These are phyloP conservation scores for Cyrtorhinus lividipennis DNA, from an alignment of 1,140 invertebrate species.

Conservation along the genomic window DNA sequence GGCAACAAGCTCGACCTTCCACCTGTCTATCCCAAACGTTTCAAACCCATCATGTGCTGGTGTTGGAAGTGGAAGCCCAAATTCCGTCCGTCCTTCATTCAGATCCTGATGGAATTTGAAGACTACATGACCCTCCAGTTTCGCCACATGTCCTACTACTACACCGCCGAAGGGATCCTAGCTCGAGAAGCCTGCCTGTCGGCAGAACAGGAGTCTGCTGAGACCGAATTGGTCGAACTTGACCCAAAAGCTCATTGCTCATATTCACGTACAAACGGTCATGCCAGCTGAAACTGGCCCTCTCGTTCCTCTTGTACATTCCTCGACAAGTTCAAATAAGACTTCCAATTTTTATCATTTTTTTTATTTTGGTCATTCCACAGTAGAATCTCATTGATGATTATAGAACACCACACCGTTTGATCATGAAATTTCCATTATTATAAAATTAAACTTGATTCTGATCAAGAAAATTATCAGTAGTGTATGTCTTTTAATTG, in stretches of 20 bases:
- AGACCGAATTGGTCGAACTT: not conserved
- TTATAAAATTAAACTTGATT: no score
- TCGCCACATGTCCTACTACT: constrained; percentile 40
- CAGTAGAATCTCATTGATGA: no score
- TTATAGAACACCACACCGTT: no score
- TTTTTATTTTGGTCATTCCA: no score
- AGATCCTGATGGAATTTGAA: constrained; percentile 51
- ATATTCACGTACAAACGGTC: not conserved
- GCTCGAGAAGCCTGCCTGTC: not conserved
- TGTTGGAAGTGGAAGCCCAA: constrained; percentile 73
- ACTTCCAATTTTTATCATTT: no score
- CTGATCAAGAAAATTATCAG: no score
- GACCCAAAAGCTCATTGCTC: not conserved
- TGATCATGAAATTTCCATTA: no score
- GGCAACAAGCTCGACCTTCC: constrained; percentile 81
- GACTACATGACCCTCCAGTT: constrained; percentile 30
- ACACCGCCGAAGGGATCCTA: constrained; percentile 38
- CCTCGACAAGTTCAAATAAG: no score
- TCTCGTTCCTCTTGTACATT: no score
- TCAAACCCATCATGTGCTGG: constrained; percentile 72
- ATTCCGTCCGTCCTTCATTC: constrained; percentile 68
- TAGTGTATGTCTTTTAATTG: no score
- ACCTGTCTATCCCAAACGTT: constrained; percentile 75
- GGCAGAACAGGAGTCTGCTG: not conserved
- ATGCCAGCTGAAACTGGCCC: no score